Conservation (phyloP, 2,113 vertebrate species). For the Asarcornis scutulata region DNA sequence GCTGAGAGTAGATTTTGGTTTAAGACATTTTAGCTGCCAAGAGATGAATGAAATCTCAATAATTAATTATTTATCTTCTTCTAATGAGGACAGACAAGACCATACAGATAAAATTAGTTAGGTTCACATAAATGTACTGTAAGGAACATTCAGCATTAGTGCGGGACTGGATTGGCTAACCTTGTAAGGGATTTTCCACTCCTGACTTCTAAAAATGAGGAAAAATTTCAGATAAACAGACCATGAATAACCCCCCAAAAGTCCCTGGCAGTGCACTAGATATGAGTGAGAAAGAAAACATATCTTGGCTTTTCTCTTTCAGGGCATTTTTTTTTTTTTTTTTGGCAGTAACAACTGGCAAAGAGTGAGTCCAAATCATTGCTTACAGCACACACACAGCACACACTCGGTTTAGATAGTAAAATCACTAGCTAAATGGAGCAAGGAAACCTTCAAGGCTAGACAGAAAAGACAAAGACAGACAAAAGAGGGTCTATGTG, state of each 20-base stretch:
- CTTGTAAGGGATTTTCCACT: conserved; percentile 1
- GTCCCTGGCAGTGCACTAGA: conserved; percentile 63
- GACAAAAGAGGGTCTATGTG: background rate
- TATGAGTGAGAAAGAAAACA: conserved; percentile 8
- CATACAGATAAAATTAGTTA: background rate
- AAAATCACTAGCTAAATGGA: conserved; percentile 33
- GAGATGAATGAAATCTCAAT: background rate
- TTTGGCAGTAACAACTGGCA: conserved; percentile 56
- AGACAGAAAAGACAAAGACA: conserved; percentile 49
- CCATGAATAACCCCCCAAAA: conserved; percentile 22
- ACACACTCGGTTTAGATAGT: conserved; percentile 4
- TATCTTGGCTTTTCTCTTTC: conserved; percentile 27
- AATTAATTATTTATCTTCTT: background rate
- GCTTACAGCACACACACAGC: conserved; percentile 13
- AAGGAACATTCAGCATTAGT: background rate
- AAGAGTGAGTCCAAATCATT: background rate
- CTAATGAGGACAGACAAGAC: background rate
- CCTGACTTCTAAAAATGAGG: conserved; percentile 25
- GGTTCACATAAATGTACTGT: background rate
- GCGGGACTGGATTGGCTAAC: background rate
- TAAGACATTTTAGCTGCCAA: background rate
- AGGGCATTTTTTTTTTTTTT: background rate
- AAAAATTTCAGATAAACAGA: conserved; percentile 35
- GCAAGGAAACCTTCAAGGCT: conserved; percentile 65
- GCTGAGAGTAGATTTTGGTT: background rate